Evolutionary conservation across 1,140 invertebrate genomes (phyloP).

Genomic region (Lerema accius): DNA sequence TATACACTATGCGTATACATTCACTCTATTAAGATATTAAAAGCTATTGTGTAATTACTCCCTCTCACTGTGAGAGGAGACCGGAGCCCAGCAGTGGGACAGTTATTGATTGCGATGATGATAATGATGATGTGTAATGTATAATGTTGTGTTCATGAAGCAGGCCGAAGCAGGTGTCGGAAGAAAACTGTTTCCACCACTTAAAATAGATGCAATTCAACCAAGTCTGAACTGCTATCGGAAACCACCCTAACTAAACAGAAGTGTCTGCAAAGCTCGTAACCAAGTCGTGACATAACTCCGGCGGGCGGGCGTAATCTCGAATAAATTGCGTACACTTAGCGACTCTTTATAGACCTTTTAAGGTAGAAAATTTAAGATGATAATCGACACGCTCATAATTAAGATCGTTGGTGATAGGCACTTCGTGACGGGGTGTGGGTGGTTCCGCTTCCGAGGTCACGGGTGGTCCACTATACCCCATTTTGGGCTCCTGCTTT

Average conservation of each 20-base stretch:
- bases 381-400: slow-evolving; percentile 80
- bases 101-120: too few species aligned
- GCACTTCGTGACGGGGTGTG: slow-evolving; percentile 71
- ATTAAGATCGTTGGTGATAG: slow-evolving; percentile 76
- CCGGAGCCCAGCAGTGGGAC: too few species aligned
- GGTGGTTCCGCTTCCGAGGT: slow-evolving; percentile 78
- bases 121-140: too few species aligned
- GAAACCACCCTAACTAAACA: slow-evolving; percentile 50
- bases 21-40: background rate
- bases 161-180: too few species aligned
- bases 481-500: slow-evolving; percentile 54
- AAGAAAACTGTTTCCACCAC: too few species aligned
- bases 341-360: slow-evolving; percentile 80
- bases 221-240: background rate
- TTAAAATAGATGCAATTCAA: too few species aligned
- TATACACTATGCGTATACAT: background rate
- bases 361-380: slow-evolving; percentile 81
- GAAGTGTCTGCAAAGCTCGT: slow-evolving; percentile 66
- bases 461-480: slow-evolving; percentile 61
- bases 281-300: slow-evolving; percentile 75
- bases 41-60: too few species aligned
- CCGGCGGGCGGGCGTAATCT: slow-evolving; percentile 69
- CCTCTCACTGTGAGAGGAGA: too few species aligned
- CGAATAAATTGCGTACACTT: slow-evolving; percentile 79
- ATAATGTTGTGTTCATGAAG: too few species aligned